Conservation (phyloP, 2,113 vertebrate species). For the Amphilophus citrinellus region DNA sequence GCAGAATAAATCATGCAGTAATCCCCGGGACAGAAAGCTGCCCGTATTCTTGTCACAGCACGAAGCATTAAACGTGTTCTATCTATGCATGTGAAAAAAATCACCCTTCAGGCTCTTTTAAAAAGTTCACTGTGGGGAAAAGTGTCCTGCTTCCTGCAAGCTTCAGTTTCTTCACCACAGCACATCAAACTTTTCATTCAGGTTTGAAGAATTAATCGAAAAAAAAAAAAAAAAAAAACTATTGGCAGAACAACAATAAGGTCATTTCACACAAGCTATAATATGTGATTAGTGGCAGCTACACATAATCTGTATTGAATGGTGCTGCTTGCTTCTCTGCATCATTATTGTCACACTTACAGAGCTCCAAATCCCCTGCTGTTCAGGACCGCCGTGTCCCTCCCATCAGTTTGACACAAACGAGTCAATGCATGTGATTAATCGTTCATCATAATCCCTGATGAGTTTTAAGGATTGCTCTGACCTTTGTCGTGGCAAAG, state of each 20-base stretch:
- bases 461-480: conserved; percentile 17
- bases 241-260: conserved; percentile 44
- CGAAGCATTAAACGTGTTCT: background rate
- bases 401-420: conserved; percentile 4
- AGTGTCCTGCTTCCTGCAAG: background rate
- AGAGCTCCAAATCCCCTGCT: conserved; percentile 29
- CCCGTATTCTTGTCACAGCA: background rate
- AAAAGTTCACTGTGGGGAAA: background rate
- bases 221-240: background rate
- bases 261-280: conserved; percentile 36
- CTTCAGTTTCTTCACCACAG: conserved; percentile 10
- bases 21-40: background rate
- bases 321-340: conserved; percentile 9
- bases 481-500: background rate
- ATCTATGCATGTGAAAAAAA: conserved; percentile 2
- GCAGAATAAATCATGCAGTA: conserved; percentile 13
- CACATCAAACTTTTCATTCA: conserved; percentile 7
- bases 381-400: conserved; percentile 11
- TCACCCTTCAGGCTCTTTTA: background rate
- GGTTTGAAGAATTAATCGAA: conserved; percentile 30
- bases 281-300: conserved; percentile 34
- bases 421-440: background rate
- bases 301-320: conserved; percentile 45
- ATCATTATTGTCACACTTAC: conserved; percentile 15
- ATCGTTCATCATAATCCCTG: conserved; percentile 22